These are phyloP conservation scores for Sylvilagus floridanus DNA, from an alignment of 2,797 vertebrate species.

Conservation along the genomic window DNA sequence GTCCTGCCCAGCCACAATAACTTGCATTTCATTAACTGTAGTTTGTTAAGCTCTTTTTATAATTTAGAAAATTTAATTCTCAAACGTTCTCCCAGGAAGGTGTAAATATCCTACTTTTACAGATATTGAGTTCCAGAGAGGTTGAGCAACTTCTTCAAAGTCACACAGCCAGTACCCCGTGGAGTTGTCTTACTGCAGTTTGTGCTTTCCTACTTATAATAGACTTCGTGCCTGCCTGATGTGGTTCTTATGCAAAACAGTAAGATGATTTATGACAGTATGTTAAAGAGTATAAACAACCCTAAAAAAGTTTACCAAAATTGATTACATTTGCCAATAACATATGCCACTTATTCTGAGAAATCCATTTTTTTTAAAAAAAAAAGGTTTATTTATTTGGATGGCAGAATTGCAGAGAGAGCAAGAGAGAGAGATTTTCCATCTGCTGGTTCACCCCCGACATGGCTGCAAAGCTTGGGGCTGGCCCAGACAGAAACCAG, in stretches of 20 bases:
- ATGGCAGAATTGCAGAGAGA: no score
- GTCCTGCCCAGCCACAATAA: not conserved
- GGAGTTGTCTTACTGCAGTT: not conserved
- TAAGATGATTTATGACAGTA: not conserved
- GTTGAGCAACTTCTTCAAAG: not conserved
- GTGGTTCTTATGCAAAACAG: not conserved
- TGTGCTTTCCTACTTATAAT: not conserved
- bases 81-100: not conserved
- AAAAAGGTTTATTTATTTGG: no score
- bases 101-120: constrained; percentile 5
- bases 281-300: not conserved
- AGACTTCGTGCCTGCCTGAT: not conserved
- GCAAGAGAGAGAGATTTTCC: no score
- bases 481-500: no score
- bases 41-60: not conserved
- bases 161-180: not conserved
- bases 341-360: not conserved
- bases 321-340: not conserved
- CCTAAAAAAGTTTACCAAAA: not conserved
- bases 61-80: not conserved
- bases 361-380: not conserved
- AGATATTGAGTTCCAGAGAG: not conserved
- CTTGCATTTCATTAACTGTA: not conserved
- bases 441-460: no score
- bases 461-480: no score